phyloP scores from a whole-genome alignment of 2,888 invertebrate genomes.

The Saturnia pavonia region DNA sequence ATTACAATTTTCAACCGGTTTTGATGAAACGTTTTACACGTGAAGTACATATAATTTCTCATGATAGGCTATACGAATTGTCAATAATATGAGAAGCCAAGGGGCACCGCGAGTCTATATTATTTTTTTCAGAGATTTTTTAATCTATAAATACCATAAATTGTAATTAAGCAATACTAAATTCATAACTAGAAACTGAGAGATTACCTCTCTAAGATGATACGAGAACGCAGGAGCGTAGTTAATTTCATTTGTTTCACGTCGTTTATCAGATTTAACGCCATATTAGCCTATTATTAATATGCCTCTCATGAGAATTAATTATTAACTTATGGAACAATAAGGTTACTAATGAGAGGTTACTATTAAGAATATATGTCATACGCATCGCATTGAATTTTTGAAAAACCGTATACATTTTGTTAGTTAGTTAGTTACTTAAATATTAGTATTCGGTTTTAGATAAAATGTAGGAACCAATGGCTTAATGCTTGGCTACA shows the following conservation, averaged over 20 bases:
- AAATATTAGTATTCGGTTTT: background rate
- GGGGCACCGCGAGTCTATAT: too few species aligned
- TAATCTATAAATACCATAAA: background rate
- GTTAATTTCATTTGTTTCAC: conserved; percentile 19
- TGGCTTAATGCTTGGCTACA: background rate
- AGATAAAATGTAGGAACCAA: background rate
- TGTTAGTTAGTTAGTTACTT: too few species aligned
- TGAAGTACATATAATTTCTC: too few species aligned
- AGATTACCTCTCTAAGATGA: conserved; percentile 3
- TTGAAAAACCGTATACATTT: background rate
- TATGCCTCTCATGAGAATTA: conserved; percentile 16
- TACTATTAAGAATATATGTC: background rate
- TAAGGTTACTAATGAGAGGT: background rate
- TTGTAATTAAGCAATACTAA: background rate
- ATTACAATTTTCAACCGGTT: too few species aligned
- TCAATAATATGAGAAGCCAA: too few species aligned
- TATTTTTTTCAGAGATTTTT: background rate
- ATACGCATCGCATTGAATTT: background rate
- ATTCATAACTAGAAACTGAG: background rate
- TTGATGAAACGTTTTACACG: too few species aligned
- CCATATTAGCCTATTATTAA: conserved; percentile 18
- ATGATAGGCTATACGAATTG: too few species aligned
- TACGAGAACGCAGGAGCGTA: conserved; percentile 11
- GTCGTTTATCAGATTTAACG: conserved; percentile 19
- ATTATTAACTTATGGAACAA: conserved; percentile 24